Base-by-base conservation (phyloP, 1,140 invertebrate species). In the Macrotrachela quadricornifera region DNA sequence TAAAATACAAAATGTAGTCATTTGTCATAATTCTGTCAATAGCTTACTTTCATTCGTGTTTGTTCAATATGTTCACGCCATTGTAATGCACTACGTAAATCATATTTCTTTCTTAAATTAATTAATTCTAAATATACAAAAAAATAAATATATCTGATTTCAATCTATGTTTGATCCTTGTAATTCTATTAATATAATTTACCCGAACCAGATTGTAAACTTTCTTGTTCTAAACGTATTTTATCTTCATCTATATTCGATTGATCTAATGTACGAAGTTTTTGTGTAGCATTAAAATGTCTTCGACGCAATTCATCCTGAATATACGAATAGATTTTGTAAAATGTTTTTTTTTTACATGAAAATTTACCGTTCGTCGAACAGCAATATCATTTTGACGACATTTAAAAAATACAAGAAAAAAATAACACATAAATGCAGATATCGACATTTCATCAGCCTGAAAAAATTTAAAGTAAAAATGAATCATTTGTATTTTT, bases 381-480 rank as follows among this genome's bases (percentile, higher is more conserved):
- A 63, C 57, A 13, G 65, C 63, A 40, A 61, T 59, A 38, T 59
- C 56, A 21, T 59, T 60, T 53, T 68, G 66, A 44, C 64, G 56
- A 41, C 62, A 66, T 55, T 67, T 68, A 57, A 62, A 68, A 13
- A 63, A 64, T 46, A 67, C 58, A 65, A 68, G 67, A 47, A 68
- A 64, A 58, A 68, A 66, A 50, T 59, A 64, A 36, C 60, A 58
- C 50, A 67, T 65, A 54, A 65, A 68, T 15, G 64, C 57, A 59
- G 62, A 61, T 44, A 67, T 60, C n/a, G 66, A 60, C 10, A 46
- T 43, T 17, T 43, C 40, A 37, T 50, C 56, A 58, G 65, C 66
- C 60, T 68, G 63, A 30, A 4, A 30, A 30, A 8, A 30, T 30
- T n/a, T n/a, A n/a, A n/a, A 30, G 2, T 8, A 8, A 30, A 30